phyloP scores from a whole-genome alignment of 2,797 vertebrate genomes.

The Argyrosomus regius region DNA sequence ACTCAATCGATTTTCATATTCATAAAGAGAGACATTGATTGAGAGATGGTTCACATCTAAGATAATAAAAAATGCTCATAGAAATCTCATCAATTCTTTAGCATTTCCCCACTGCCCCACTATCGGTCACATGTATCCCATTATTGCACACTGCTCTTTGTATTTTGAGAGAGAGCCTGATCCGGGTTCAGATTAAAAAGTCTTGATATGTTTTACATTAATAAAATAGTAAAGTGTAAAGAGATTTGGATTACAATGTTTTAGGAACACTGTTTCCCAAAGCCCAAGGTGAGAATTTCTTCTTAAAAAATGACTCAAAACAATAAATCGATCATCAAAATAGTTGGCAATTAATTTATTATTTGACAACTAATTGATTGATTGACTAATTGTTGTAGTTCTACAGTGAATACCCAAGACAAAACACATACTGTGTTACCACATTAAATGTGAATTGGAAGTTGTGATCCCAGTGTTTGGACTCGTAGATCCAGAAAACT shows the following conservation, averaged over 20 bases:
- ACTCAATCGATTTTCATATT: neutral
- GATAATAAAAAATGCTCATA: neutral
- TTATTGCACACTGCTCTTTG: neutral
- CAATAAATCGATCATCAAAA: too few relatives aligned
- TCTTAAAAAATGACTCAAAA: too few relatives aligned
- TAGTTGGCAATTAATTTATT: too few relatives aligned
- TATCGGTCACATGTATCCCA: neutral
- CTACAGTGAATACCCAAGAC: neutral
- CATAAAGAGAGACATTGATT: neutral
- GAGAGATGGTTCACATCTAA: neutral
- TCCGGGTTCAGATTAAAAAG: neutral
- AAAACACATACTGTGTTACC: neutral
- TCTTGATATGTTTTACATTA: neutral
- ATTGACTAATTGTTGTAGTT: too few relatives aligned
- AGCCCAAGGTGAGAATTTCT: too few relatives aligned
- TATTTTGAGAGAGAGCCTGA: constrained; percentile 3
- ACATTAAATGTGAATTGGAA: neutral
- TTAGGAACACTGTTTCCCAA: neutral
- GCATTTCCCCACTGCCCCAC: neutral
- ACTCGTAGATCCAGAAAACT: neutral
- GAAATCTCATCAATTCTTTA: neutral
- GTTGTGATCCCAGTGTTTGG: neutral
- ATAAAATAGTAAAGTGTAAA: neutral
- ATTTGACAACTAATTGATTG: too few relatives aligned
- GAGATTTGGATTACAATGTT: neutral